Evolutionary conservation across 2,113 vertebrate genomes (phyloP).

Genomic region (Mobula birostris): DNA sequence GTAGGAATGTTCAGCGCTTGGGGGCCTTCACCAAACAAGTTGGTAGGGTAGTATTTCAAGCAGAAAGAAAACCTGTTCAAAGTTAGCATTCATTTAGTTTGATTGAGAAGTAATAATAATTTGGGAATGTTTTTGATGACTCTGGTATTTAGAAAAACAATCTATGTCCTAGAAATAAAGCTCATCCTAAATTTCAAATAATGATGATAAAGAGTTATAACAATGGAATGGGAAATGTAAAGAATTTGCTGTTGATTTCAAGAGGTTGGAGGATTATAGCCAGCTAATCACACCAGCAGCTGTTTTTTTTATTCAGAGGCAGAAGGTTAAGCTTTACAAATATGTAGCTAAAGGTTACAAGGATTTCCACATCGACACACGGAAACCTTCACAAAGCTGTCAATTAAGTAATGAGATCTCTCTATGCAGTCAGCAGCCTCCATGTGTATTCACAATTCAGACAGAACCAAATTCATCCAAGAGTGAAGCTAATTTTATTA

Average conservation of each 20-base stretch:
- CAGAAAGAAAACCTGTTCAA: background rate
- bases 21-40: background rate
- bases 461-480: too few species aligned
- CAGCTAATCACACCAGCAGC: background rate
- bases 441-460: background rate
- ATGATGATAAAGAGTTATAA: background rate
- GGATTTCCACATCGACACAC: background rate
- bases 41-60: background rate
- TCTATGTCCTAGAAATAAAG: background rate
- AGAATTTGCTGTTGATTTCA: background rate
- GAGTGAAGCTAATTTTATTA: background rate
- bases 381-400: background rate
- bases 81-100: background rate
- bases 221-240: background rate
- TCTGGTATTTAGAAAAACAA: background rate
- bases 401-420: background rate
- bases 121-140: background rate
- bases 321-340: background rate
- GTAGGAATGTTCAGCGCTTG: background rate
- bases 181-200: background rate
- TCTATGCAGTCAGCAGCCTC: background rate
- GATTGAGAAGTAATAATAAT: background rate
- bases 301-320: background rate
- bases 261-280: background rate
- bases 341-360: background rate